Conservation (phyloP, 2,113 vertebrate genomes). For the Myotis yumanensis region DNA sequence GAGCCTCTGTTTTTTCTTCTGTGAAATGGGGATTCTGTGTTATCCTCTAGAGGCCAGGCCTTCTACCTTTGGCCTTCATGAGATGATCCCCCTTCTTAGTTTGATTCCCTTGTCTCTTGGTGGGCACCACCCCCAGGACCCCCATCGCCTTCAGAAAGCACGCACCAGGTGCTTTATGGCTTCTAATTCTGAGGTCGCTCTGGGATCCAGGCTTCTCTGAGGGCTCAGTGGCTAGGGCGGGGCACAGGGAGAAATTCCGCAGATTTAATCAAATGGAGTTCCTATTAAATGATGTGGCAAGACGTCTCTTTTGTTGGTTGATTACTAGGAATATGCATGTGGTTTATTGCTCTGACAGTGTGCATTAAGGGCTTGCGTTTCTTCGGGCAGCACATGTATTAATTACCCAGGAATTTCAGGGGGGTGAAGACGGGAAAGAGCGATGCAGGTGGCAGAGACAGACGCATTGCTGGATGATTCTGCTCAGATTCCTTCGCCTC, state of each 20-base stretch:
- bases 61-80: not conserved
- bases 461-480: accelerated
- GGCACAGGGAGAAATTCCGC: not conserved
- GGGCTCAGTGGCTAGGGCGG: not conserved
- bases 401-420: accelerated
- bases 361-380: accelerated
- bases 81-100: too few relatives aligned
- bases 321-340: accelerated
- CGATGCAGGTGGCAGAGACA: accelerated
- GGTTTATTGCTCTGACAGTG: accelerated
- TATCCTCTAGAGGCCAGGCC: not conserved
- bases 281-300: not conserved
- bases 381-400: not conserved
- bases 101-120: accelerated
- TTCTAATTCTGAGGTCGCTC: accelerated
- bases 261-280: accelerated
- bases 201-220: not conserved
- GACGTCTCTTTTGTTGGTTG: not conserved
- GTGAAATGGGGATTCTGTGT: not conserved
- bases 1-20: not conserved
- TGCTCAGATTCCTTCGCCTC: accelerated
- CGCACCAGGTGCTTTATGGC: accelerated
- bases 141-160: accelerated
- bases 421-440: not conserved
- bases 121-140: not conserved